Base-by-base conservation (phyloP, 2,888 invertebrate species). In the Brenthis ino region DNA sequence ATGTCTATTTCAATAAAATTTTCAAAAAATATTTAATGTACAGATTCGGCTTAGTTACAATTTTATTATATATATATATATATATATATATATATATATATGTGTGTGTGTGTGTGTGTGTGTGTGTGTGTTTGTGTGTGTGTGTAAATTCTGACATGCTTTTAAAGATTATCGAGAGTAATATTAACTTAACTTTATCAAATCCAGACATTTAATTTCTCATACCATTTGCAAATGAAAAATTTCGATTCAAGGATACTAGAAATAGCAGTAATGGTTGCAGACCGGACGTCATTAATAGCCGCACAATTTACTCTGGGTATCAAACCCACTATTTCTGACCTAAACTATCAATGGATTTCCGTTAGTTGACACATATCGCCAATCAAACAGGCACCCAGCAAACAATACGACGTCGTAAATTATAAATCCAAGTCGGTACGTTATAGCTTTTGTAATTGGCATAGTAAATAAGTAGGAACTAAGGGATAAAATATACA, bases 281-380 rank as follows among this genome's bases (percentile, higher is more conserved):
- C 79, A 80, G 80, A 91, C 92, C 92, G 92, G 92, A 92, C 91
- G 92, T 88, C 84, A 85, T 88, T 91, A 92, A 92, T 89, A 89
- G 88, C 85, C 86, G 79, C 81, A 88, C 90, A 88, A 91, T 91
- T 87, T 88, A 90, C 88, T 86, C 85, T 81, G 84, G 84, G 84
- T 90, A 89, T 89, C 90, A 86, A 90, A 89, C 85, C 84, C 80
- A 85, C 84, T 90, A 91, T 91, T 92, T 91, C 87, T 78, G 77
- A 84, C 90, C 87, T 64, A 91, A 90, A 89, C 92, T 91, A 92
- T 92, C 92, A 91, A 91, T 91, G 92, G 91, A 87, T 92, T 91
- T 92, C 92, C 92, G 92, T 91, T 89, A 89, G 86, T 88, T 91
- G 92, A 92, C 92, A 92, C 88, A 90, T 90, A 88, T 88, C 89